Evolutionary conservation across 2,113 vertebrate genomes (phyloP), one percentile per base, ranked within the genome.

Genomic region (Calcarius ornatus): DNA sequence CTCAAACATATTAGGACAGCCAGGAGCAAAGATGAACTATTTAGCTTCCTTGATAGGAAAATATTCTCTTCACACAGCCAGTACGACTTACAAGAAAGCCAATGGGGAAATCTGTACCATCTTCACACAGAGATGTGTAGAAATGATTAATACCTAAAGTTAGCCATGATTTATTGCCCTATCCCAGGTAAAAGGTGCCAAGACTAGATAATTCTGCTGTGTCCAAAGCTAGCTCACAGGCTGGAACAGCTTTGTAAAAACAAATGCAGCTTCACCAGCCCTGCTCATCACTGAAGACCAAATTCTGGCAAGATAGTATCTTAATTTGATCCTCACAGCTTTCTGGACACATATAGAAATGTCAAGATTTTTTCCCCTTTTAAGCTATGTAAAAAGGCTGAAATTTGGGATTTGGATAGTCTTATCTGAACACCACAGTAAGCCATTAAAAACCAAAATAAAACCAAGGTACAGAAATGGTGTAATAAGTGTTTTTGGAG

Each of bases 1-100:
- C 75, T 93, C 86, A 95, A 91, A 91, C 73, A 48, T 59, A 88
- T 70, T 81, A 95, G 91, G 94, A 90, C 85, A 97, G 84, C 84
- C 84, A 83, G 88, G 63, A 87, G 81, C 87, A 73, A 70, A 88
- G 93, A 94, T 63, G 79, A 95, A 91, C 73, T 89, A 94, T 77
- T 94, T 80, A 81, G 88, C 57, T 87, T 92, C 66, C 63, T 71
- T 68, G 78, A 91, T 86, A 91, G 72, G 86, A 91, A 95, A 91
- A 94, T 89, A 94, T 50, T 95, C 92, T 87, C 78, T 90, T 92
- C 81, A 59, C 54, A 35, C 21, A 65, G 81, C 54, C 1, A 5
- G 54, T 65, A 76, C 1, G 0, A 85, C 64, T 95, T 82, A 63
- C 0, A 2, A 69, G 77, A 91, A 91, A 81, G 66, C 68, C 81